Percentiles rank a stretch among this genome's conserved stretches.
Conservation (phyloP, 2,888 invertebrate species). For the Rhopalosiphum nymphaeae region DNA sequence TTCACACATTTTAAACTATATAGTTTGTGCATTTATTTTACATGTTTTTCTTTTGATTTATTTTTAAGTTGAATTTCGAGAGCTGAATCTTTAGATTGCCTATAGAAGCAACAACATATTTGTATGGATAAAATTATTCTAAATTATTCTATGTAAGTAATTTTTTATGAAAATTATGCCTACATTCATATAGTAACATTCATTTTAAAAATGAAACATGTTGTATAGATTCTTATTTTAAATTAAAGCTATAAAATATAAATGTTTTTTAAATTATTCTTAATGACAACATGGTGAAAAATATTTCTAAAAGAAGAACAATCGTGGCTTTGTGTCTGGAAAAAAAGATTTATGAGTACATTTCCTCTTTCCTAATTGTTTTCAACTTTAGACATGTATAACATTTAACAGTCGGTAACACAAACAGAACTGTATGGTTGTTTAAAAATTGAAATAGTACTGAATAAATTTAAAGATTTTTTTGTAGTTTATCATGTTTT, state of each 20-base stretch:
- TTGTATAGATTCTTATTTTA: not conserved
- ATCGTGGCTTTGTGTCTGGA: not conserved
- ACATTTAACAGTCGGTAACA: constrained; percentile 14
- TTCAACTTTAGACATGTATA: constrained; percentile 21
- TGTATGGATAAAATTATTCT: not conserved
- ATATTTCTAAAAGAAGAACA: constrained; percentile 10
- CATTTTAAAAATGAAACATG: not conserved
- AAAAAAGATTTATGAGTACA: constrained; percentile 42
- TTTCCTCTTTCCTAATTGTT: constrained; percentile 36
- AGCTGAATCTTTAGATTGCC: not conserved
- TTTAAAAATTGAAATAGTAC: not conserved
- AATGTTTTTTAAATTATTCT: constrained; percentile 48
- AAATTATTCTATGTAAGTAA: not conserved
- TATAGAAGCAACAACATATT: not conserved
- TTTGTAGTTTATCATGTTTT: constrained; percentile 1
- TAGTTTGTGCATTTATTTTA: not conserved
- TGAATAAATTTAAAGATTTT: constrained; percentile 7
- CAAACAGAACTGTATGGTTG: not conserved
- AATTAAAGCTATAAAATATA: not conserved
- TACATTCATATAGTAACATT: not conserved
- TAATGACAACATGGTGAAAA: constrained; percentile 12
- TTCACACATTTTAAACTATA: not conserved
- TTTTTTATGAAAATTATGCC: not conserved
- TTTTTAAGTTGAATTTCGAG: not conserved
- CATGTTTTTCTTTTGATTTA: not conserved